phyloP scores from a whole-genome alignment of 2,888 invertebrate genomes.

The Drosophila affinis region DNA sequence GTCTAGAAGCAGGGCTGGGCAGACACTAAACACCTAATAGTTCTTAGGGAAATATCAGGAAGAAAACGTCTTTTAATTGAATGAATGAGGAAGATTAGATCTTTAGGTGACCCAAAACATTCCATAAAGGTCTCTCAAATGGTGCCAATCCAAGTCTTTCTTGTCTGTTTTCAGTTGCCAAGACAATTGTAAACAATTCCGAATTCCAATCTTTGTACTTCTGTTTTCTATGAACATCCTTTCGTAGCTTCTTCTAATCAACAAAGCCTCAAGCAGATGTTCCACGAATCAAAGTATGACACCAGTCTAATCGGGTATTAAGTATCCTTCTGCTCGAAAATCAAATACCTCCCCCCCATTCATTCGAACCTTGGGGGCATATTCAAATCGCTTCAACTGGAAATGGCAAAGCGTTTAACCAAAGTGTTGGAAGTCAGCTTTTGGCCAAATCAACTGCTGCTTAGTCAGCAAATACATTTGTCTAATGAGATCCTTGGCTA shows the following conservation, averaged over 20 bases:
- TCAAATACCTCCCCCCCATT: no score
- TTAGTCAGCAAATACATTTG: slow-evolving; percentile 49
- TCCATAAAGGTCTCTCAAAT: background rate
- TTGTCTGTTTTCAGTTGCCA: background rate
- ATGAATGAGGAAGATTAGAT: background rate
- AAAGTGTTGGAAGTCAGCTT: slow-evolving; percentile 3
- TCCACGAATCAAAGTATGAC: slow-evolving; percentile 26
- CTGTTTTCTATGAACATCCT: background rate
- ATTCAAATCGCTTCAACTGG: slow-evolving; percentile 37
- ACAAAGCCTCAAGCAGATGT: slow-evolving; percentile 8
- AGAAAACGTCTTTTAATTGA: background rate
- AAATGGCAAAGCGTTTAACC: slow-evolving; percentile 31
- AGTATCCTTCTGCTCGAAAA: slow-evolving; percentile 4
- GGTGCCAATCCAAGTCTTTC: background rate
- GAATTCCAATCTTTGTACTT: no score
- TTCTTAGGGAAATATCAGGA: background rate
- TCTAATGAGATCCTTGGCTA: slow-evolving; percentile 44
- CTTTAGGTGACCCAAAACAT: background rate
- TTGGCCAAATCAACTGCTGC: slow-evolving; percentile 46
- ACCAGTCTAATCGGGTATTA: slow-evolving; percentile 23
- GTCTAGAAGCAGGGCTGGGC: background rate
- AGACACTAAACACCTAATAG: background rate
- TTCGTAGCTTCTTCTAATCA: background rate
- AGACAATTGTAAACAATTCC: no score
- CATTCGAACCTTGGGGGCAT: background rate